Base-by-base conservation (phyloP, 2,113 vertebrate species). In the Myanophis thanlyinensis region DNA sequence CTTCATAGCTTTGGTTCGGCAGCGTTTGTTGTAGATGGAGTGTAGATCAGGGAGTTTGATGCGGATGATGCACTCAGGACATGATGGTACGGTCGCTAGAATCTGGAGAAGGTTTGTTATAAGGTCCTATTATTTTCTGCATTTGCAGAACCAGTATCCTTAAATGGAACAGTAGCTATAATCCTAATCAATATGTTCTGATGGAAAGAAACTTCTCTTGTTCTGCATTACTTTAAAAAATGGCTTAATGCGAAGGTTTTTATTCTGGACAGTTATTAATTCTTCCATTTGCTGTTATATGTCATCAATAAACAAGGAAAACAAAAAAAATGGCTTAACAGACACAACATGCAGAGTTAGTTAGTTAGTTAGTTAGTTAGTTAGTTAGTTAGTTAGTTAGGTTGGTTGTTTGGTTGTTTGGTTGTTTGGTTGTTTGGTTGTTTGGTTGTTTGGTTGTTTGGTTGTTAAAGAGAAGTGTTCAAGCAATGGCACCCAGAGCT, bases 301-400 rank as follows among this genome's bases (percentile, higher is more conserved):
- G 54, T 95, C 84, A 94, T 91, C 56, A 95, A 95, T 95, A 93
- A 94, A 96, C 93, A 89, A 88, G 87, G 95, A 59, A 89, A 56
- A 46, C 20, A 1, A 89, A n/a, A 67, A n/a, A 67, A 67, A 67
- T 67, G 59, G 4, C 59, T 15, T n/a, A n/a, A 67, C n/a, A 30
- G 10, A 62, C 27, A 62, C 27, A 62, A 0, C 27, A 5, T 30
- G 10, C 59, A n/a, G 59, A 8, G 8, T 27, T n/a, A n/a, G n/a
- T n/a, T n/a, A n/a, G n/a, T n/a, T n/a, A n/a, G n/a, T n/a, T n/a
- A n/a, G n/a, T n/a, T n/a, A n/a, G n/a, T n/a, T n/a, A n/a, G n/a
- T n/a, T n/a, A n/a, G n/a, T n/a, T n/a, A n/a, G n/a, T n/a, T n/a
- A n/a, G n/a, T n/a, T n/a, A n/a, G n/a, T n/a, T n/a, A n/a, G n/a